A percentile compares a stretch with the other conserved stretches of the same genome.
phyloP scores from a whole-genome alignment of 2,113 vertebrate species.

The Psittacara wagleri region DNA sequence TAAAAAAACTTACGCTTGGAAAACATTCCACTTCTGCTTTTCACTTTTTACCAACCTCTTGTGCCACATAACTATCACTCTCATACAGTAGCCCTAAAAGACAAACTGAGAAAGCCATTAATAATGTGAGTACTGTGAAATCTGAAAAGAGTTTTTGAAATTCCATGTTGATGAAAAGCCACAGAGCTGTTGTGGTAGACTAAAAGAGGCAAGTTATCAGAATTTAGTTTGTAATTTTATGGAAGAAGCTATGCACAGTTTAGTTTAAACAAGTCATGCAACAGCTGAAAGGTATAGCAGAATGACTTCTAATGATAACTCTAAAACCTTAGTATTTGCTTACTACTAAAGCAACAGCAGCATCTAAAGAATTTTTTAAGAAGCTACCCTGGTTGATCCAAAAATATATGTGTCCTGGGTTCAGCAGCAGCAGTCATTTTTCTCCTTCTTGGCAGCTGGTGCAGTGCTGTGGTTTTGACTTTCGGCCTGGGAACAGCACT shows the following conservation, averaged over 20 bases:
- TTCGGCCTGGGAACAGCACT: too few species aligned
- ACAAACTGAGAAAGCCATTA: neutral
- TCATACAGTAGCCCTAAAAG: neutral
- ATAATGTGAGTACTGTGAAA: fast-evolving
- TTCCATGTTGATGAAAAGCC: neutral
- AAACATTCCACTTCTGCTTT: neutral
- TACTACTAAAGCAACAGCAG: neutral
- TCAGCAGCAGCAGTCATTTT: too few species aligned
- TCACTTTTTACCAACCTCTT: neutral
- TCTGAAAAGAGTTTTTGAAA: neutral
- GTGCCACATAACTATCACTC: neutral
- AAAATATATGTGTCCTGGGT: neutral
- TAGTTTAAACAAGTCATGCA: neutral
- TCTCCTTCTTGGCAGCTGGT: too few species aligned
- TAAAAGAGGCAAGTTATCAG: neutral
- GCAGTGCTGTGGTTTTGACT: too few species aligned
- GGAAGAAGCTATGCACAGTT: neutral
- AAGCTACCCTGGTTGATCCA: neutral
- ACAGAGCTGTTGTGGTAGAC: neutral
- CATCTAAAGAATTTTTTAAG: neutral
- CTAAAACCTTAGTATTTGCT: neutral
- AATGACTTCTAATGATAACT: neutral
- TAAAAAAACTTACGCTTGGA: neutral
- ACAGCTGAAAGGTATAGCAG: neutral
- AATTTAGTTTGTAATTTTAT: neutral